Evolutionary conservation across 1,140 invertebrate genomes (phyloP).

Genomic region (Stenopsyche tienmushanensis): DNA sequence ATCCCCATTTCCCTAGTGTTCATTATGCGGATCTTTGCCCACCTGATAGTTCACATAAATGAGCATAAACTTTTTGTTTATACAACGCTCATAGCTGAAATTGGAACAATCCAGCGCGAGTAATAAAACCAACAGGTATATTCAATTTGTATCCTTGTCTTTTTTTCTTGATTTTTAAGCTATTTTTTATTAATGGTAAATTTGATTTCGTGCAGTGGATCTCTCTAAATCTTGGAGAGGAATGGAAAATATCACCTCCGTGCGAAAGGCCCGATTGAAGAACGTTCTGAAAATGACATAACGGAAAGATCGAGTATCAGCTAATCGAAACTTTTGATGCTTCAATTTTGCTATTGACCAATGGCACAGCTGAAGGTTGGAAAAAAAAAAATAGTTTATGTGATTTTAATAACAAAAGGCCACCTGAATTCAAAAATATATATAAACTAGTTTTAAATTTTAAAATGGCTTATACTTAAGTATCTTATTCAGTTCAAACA

Average conservation of each 20-base stretch:
- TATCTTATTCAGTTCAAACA: background rate
- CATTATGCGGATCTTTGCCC: slow-evolving; percentile 80
- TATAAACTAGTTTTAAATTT: slow-evolving; percentile 11
- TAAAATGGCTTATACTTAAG: too few relatives aligned
- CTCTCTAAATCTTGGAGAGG: slow-evolving; percentile 6
- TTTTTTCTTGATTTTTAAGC: too few relatives aligned
- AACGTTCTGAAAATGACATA: slow-evolving; percentile 49
- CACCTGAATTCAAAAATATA: slow-evolving; percentile 37
- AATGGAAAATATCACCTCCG: slow-evolving; percentile 35
- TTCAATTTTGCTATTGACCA: slow-evolving; percentile 85
- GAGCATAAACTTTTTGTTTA: slow-evolving; percentile 71
- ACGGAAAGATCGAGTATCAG: slow-evolving; percentile 56
- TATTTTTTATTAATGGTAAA: too few relatives aligned
- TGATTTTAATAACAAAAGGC: too few relatives aligned
- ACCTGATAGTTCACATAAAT: slow-evolving; percentile 85
- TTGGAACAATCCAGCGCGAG: slow-evolving; percentile 30
- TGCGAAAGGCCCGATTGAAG: slow-evolving; percentile 41
- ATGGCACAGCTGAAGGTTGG: slow-evolving; percentile 84
- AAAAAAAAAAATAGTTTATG: too few relatives aligned
- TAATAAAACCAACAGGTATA: slow-evolving; percentile 25
- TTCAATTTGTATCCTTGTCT: background rate
- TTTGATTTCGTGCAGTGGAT: too few relatives aligned
- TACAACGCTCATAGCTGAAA: slow-evolving; percentile 30
- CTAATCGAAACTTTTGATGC: slow-evolving; percentile 69
- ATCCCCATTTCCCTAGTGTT: slow-evolving; percentile 82